phyloP scores from a whole-genome alignment of 2,797 vertebrate genomes.

The Sebastes aleutianus region DNA sequence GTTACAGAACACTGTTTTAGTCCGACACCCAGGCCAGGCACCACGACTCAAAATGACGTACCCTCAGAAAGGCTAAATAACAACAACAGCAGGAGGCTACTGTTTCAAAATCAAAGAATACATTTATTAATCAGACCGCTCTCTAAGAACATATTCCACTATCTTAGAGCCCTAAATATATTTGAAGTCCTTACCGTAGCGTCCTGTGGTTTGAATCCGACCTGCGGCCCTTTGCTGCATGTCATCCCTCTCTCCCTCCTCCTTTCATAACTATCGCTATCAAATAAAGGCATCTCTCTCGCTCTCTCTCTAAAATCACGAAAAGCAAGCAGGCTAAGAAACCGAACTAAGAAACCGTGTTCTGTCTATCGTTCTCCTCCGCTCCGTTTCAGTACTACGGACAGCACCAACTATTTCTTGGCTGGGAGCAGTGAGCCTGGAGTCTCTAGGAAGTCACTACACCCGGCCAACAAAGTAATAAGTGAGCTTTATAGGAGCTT shows the following conservation, averaged over 20 bases:
- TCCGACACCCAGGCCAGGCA: neutral
- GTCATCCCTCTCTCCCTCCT: neutral
- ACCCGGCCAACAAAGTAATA: neutral
- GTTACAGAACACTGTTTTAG: neutral
- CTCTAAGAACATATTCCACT: neutral
- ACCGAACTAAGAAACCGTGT: neutral
- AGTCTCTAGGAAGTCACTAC: neutral
- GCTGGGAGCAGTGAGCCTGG: neutral
- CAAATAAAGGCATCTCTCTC: neutral
- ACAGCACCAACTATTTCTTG: neutral
- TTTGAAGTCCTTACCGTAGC: neutral
- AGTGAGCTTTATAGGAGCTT: neutral
- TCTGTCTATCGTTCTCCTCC: neutral
- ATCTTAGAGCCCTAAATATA: neutral
- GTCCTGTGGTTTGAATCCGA: neutral
- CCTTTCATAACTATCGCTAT: neutral
- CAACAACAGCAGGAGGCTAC: neutral
- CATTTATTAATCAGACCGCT: neutral
- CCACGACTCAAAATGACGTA: neutral
- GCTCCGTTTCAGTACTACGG: neutral
- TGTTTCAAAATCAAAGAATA: neutral
- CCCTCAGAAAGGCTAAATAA: neutral
- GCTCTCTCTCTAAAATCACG: too few species aligned
- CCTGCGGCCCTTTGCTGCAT: neutral
- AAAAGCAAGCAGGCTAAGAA: neutral